These are phyloP conservation scores for Bovichtus variegatus DNA, from an alignment of 2,797 vertebrate genomes.

Conservation along the genomic window DNA sequence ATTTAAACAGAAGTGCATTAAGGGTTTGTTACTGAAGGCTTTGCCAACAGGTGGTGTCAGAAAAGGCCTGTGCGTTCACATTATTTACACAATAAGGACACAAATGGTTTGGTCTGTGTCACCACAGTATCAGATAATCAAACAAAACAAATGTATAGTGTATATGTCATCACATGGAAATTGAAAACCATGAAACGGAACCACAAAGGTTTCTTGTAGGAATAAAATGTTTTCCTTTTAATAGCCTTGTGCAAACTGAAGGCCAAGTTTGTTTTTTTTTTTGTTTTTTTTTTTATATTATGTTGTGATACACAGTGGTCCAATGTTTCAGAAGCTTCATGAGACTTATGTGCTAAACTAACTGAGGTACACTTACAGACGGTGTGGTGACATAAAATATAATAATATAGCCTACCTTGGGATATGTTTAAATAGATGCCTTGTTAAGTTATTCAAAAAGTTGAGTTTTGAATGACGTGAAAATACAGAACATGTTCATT, in stretches of 20 bases:
- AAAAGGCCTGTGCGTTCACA: not conserved
- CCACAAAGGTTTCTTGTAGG: not conserved
- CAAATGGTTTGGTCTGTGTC: not conserved
- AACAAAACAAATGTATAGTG: not conserved
- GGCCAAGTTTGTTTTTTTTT: not conserved
- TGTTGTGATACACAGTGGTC: not conserved
- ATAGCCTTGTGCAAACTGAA: not conserved
- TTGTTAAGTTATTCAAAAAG: conserved; percentile 35
- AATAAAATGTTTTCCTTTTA: not conserved
- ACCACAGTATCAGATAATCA: not conserved
- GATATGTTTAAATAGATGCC: conserved; percentile 24
- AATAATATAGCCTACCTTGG: not conserved
- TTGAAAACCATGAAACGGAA: not conserved
- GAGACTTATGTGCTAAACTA: conserved; percentile 3
- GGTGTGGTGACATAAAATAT: not conserved
- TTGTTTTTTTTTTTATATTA: not conserved
- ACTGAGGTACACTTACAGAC: not conserved
- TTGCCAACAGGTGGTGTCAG: not conserved
- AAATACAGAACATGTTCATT: conserved; percentile 4
- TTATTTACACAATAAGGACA: conserved; percentile 6
- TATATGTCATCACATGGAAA: not conserved
- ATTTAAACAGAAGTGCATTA: no score
- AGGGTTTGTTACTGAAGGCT: not conserved
- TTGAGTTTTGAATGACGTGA: conserved; percentile 15
- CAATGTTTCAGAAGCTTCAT: conserved; percentile 21